These are phyloP conservation scores for Apis dorsata DNA, from an alignment of 1,140 invertebrate species.

Conservation along the genomic window DNA sequence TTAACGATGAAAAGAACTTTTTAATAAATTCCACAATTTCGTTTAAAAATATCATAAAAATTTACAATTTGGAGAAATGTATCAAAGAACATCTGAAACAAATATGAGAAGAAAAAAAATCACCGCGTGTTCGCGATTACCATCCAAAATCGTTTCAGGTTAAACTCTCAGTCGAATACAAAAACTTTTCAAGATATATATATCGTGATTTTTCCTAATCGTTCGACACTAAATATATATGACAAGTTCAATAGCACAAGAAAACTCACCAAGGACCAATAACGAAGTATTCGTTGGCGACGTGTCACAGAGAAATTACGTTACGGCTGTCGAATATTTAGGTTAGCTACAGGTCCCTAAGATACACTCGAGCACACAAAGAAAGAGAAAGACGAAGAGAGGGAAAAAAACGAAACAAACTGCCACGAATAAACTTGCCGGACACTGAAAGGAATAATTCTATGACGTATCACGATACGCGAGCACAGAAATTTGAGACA, in stretches of 20 bases:
- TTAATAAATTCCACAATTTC: neutral
- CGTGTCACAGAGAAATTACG: conserved; percentile 61
- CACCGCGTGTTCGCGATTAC: conserved; percentile 27
- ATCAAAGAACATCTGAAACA: neutral
- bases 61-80: neutral
- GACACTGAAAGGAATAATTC: conserved; percentile 17
- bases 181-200: neutral
- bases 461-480: conserved; percentile 81
- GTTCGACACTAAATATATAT: neutral
- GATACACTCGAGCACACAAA: conserved; percentile 34
- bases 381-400: conserved; percentile 77
- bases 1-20: neutral
- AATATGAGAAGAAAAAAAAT: neutral
- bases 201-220: neutral
- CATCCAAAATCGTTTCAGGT: neutral
- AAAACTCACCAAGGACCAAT: conserved; percentile 33
- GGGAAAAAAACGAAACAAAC: conserved; percentile 14
- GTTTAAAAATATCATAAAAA: too few species aligned
- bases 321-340: conserved; percentile 66
- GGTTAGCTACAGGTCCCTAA: conserved; percentile 56
- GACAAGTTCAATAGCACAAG: neutral
- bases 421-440: conserved; percentile 9
- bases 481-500: conserved; percentile 81
- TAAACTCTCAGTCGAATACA: neutral
- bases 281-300: conserved; percentile 57